Evolutionary conservation across 2,113 vertebrate species (phyloP).

Genomic region (Corythaeola cristata): DNA sequence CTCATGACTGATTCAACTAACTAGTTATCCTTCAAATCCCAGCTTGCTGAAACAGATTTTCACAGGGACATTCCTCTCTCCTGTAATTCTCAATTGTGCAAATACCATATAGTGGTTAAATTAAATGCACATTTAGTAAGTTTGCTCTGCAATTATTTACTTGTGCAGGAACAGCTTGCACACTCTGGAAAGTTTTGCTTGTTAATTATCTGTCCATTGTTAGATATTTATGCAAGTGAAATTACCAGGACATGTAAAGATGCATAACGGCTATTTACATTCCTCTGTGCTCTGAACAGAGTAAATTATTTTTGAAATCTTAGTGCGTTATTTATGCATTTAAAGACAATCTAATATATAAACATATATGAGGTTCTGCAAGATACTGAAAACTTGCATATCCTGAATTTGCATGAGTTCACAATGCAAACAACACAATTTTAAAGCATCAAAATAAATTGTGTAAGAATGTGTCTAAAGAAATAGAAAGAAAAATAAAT

Average conservation of each 20-base stretch:
- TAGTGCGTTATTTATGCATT: not conserved
- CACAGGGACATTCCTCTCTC: not conserved
- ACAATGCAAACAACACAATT: not conserved
- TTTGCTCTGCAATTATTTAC: not conserved
- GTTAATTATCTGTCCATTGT: not conserved
- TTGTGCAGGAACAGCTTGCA: not conserved
- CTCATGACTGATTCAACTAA: not conserved
- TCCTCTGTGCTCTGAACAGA: not conserved
- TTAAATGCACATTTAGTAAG: not conserved
- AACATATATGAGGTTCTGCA: not conserved
- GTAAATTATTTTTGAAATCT: not conserved
- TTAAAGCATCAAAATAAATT: not conserved
- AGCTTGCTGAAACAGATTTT: not conserved
- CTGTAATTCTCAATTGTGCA: not conserved
- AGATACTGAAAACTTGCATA: not conserved
- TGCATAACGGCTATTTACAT: not conserved
- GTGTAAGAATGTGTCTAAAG: not conserved
- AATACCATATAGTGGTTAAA: not conserved
- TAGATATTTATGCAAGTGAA: not conserved
- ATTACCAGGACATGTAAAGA: not conserved
- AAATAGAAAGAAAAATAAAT: not conserved
- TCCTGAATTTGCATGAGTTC: not conserved
- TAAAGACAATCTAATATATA: not conserved
- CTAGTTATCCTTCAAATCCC: not conserved
- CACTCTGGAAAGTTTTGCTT: not conserved